phyloP scores from a whole-genome alignment of 2,797 vertebrate genomes.

The Nannoperca australis region DNA sequence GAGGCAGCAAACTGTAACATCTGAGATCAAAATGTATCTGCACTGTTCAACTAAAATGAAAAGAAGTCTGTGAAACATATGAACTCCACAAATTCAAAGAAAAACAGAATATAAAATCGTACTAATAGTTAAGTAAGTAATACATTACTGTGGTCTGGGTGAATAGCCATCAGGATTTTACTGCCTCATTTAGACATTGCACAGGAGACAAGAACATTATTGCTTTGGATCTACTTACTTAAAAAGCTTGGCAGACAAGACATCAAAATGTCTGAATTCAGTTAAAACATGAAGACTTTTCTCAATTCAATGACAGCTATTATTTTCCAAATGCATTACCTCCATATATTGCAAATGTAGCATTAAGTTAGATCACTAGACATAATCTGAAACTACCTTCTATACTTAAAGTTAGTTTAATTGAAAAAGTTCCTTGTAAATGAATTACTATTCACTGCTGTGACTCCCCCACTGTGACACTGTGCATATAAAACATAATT shows the following conservation, averaged over 20 bases:
- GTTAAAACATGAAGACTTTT: neutral
- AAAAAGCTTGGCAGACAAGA: slow-evolving; percentile 16
- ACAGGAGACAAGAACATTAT: slow-evolving; percentile 10
- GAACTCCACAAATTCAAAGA: neutral
- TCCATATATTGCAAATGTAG: neutral
- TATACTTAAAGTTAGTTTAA: neutral
- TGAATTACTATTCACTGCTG: slow-evolving; percentile 9
- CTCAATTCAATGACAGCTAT: neutral
- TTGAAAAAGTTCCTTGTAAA: slow-evolving; percentile 6
- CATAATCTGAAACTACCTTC: neutral
- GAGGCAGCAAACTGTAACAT: neutral
- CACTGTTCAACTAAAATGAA: neutral
- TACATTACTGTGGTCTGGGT: slow-evolving; percentile 1
- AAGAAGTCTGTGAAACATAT: neutral
- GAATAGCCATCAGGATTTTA: slow-evolving; percentile 19
- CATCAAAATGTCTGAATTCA: slow-evolving; percentile 5
- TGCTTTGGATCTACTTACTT: slow-evolving; percentile 17
- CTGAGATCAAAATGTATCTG: neutral
- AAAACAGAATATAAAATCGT: neutral
- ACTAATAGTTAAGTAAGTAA: slow-evolving; percentile 13
- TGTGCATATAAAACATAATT: slow-evolving; percentile 22
- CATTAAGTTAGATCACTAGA: neutral
- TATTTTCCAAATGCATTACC: neutral
- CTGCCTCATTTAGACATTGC: slow-evolving; percentile 2
- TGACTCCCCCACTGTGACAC: slow-evolving; percentile 12